Conservation (phyloP, 2,797 vertebrate species). For the Bradypus variegatus region DNA sequence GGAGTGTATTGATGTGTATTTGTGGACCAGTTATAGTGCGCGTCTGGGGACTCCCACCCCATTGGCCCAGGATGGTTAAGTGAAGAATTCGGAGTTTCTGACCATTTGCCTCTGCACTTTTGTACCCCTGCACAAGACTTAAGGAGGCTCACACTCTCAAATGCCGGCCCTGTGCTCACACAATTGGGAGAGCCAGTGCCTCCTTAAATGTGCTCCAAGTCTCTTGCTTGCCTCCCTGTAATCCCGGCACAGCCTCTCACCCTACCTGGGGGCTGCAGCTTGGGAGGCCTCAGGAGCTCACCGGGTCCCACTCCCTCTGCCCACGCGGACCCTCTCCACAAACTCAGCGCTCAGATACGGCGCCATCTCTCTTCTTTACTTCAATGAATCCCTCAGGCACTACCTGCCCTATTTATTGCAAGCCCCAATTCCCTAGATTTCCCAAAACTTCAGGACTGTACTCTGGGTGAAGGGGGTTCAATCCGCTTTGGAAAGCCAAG, state of each 20-base stretch:
- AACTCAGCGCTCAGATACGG: too few relatives aligned
- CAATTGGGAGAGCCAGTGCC: not conserved
- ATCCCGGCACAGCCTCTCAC: not conserved
- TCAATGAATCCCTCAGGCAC: not conserved
- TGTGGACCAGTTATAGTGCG: not conserved
- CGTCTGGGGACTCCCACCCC: not conserved
- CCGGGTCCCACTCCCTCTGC: not conserved
- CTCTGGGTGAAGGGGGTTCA: not conserved
- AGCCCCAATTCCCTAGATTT: not conserved
- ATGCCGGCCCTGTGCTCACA: not conserved
- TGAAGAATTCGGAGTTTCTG: not conserved
- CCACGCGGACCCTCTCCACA: fast-evolving
- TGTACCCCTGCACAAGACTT: fast-evolving
- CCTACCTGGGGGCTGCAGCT: fast-evolving
- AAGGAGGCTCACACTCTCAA: not conserved
- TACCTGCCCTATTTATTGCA: not conserved
- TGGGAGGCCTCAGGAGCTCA: not conserved
- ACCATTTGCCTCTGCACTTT: not conserved
- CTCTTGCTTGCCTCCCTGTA: not conserved
- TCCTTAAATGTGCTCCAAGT: not conserved
- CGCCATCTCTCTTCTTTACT: not conserved
- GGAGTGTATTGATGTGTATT: not conserved
- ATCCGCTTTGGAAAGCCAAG: not conserved
- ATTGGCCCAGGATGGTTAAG: not conserved
- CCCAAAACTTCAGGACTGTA: too few relatives aligned